Evolutionary conservation across 2,797 vertebrate genomes (phyloP).

Genomic region (Neomorphus geoffroyi): DNA sequence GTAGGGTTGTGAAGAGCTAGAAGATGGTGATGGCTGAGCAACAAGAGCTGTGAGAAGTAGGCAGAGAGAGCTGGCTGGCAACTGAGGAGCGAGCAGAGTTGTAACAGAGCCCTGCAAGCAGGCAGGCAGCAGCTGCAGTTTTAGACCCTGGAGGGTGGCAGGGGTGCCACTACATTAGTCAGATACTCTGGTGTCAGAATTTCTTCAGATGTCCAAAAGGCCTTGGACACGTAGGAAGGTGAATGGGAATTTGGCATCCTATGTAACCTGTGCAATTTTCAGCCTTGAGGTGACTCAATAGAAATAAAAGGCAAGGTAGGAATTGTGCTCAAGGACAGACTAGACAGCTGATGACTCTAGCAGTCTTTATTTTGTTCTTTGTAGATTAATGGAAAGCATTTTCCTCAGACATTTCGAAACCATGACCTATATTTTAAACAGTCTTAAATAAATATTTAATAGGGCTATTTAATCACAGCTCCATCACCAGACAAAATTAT

Average conservation of each 20-base stretch:
- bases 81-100: neutral
- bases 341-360: neutral
- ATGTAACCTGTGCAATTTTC: neutral
- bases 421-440: constrained; percentile 24
- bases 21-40: neutral
- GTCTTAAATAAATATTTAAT: constrained; percentile 24
- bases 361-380: neutral
- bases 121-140: neutral
- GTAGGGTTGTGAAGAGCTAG: neutral
- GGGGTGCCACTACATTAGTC: neutral
- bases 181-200: neutral
- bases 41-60: neutral
- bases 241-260: neutral
- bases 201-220: neutral
- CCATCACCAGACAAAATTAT: neutral
- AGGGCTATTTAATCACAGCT: neutral
- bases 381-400: constrained; percentile 5
- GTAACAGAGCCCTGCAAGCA: neutral
- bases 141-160: fast-evolving
- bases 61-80: neutral
- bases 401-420: neutral
- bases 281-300: neutral
- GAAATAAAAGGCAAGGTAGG: neutral
- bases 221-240: neutral
- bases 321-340: neutral